phyloP scores from a whole-genome alignment of 2,797 vertebrate species.

The Chaunax sp. region DNA sequence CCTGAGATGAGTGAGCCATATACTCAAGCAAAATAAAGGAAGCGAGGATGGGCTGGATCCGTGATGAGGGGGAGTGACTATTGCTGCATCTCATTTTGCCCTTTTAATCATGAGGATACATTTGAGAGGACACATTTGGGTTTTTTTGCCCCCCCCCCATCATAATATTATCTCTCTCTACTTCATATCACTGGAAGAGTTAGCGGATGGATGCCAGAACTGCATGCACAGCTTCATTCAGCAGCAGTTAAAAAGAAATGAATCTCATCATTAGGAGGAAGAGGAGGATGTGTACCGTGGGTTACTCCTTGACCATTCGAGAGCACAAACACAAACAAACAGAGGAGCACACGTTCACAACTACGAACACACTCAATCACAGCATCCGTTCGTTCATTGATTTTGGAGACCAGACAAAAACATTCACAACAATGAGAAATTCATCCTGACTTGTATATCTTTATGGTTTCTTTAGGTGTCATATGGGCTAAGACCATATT shows the following conservation, averaged over 20 bases:
- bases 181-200: conserved; percentile 45
- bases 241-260: conserved; percentile 63
- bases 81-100: conserved; percentile 76
- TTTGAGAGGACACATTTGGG: conserved; percentile 59
- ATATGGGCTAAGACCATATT: conserved; percentile 39
- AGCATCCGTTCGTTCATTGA: conserved; percentile 12
- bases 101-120: conserved; percentile 70
- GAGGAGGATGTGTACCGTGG: conserved; percentile 50
- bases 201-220: conserved; percentile 57
- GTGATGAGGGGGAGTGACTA: conserved; percentile 54
- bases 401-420: conserved; percentile 9
- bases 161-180: conserved; percentile 39
- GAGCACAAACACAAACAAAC: neutral
- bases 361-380: neutral
- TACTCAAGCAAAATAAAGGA: conserved; percentile 97
- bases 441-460: conserved; percentile 31
- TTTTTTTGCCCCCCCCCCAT: conserved; percentile 1
- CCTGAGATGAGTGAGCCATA: conserved; percentile 95
- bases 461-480: too few species aligned
- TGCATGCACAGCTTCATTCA: conserved; percentile 61
- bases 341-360: conserved; percentile 1
- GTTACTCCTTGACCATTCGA: conserved; percentile 28
- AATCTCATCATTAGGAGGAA: conserved; percentile 69
- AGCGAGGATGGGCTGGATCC: conserved; percentile 81
- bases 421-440: conserved; percentile 26